Percentiles rank a stretch among this genome's conserved stretches.
phyloP scores from a whole-genome alignment of 2,888 invertebrate genomes.

The Mystacides longicornis region DNA sequence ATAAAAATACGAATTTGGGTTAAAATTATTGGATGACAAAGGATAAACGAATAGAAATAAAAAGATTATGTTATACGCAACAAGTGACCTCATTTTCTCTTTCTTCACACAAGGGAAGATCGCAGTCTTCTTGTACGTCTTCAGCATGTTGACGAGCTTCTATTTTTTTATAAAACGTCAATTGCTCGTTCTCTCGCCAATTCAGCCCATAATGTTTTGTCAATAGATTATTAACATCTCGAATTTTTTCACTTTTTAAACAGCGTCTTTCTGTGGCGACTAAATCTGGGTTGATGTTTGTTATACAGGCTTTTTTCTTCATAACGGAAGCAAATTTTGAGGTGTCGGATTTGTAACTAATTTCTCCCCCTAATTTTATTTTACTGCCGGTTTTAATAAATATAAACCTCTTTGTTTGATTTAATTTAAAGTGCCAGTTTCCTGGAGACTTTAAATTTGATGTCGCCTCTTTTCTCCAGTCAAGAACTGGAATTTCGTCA shows the following conservation, averaged over 20 bases:
- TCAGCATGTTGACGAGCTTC: neutral
- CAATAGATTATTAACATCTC: constrained; percentile 5
- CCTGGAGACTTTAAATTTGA: constrained; percentile 9
- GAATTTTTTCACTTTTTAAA: constrained; percentile 9
- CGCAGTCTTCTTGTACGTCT: neutral
- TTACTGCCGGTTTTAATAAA: constrained; percentile 1
- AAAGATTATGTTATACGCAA: neutral
- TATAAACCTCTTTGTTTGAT: constrained; percentile 1
- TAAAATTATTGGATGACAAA: too few relatives aligned
- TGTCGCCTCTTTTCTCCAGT: constrained; percentile 5
- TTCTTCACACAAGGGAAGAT: constrained; percentile 5
- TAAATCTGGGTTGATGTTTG: constrained; percentile 5
- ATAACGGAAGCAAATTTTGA: neutral
- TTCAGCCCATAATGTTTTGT: neutral
- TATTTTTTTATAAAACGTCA: constrained; percentile 1
- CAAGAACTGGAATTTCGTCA: neutral
- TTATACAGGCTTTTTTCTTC: constrained; percentile 1
- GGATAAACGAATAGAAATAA: too few relatives aligned
- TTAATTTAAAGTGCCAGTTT: constrained; percentile 5
- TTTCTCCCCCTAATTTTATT: neutral
- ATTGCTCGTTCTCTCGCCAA: constrained; percentile 6
- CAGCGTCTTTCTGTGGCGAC: neutral
- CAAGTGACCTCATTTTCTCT: neutral
- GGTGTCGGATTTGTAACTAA: constrained; percentile 2
- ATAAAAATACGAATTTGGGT: too few relatives aligned